phyloP scores from a whole-genome alignment of 2,888 invertebrate genomes.

The Chloromyia formosa region DNA sequence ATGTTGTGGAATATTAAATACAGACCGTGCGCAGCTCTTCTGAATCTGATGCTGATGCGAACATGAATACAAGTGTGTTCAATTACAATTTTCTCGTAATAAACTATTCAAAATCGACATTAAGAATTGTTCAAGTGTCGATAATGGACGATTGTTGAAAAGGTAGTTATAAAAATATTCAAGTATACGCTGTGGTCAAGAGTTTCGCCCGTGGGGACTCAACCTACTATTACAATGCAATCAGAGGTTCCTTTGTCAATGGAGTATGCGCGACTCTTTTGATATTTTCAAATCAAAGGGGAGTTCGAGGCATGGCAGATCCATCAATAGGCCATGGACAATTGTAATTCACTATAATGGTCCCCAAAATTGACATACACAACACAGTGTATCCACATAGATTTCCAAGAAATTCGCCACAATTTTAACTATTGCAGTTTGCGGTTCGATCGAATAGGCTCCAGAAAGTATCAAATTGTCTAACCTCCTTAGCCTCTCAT shows the following conservation, averaged over 20 bases:
- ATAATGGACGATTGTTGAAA: slow-evolving; percentile 14
- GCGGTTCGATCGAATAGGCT: too few relatives aligned
- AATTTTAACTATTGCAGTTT: too few relatives aligned
- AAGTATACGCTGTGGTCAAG: slow-evolving; percentile 29
- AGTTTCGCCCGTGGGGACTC: not conserved
- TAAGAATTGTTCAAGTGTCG: slow-evolving; percentile 30
- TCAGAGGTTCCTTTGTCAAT: slow-evolving; percentile 39
- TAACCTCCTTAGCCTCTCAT: too few relatives aligned
- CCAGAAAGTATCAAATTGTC: too few relatives aligned
- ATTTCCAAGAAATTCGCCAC: not conserved
- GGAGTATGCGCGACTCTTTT: not conserved
- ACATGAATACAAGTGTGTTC: slow-evolving; percentile 27
- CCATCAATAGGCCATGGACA: not conserved
- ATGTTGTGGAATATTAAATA: slow-evolving; percentile 1
- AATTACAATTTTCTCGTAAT: slow-evolving; percentile 34
- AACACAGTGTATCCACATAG: not conserved
- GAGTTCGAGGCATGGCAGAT: not conserved
- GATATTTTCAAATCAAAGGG: not conserved
- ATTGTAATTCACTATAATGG: too few relatives aligned
- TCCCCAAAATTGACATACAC: not conserved
- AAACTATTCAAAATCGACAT: slow-evolving; percentile 29
- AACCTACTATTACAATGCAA: slow-evolving; percentile 28
- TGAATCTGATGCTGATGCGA: too few relatives aligned
- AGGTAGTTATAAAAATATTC: not conserved
- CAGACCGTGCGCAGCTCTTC: not conserved